phyloP scores from a whole-genome alignment of 2,113 vertebrate genomes.

The Brachyhypopomus occidentalis region DNA sequence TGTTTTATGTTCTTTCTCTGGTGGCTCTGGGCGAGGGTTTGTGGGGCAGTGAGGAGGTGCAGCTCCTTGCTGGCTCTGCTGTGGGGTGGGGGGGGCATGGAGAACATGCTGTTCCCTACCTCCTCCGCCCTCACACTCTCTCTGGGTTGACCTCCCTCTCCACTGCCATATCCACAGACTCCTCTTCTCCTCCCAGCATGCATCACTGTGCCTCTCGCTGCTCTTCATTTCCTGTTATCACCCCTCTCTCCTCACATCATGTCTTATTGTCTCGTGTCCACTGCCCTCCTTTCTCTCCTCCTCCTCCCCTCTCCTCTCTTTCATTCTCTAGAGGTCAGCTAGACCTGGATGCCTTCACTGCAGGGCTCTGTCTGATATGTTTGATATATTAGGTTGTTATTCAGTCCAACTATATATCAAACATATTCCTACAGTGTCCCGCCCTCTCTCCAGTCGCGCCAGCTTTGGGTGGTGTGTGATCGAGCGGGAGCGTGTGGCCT shows the following conservation, averaged over 20 bases:
- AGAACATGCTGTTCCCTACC: conserved; percentile 10
- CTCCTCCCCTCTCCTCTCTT: conserved; percentile 61
- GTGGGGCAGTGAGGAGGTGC: neutral
- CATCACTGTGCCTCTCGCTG: neutral
- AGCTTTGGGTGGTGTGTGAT: conserved; percentile 68
- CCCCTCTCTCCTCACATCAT: conserved; percentile 47
- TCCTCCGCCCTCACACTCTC: conserved; percentile 10
- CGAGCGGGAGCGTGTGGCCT: conserved; percentile 64
- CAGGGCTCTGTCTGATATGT: conserved; percentile 99
- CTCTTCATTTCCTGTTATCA: neutral
- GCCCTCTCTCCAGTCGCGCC: conserved; percentile 92
- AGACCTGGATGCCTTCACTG: conserved; percentile 94
- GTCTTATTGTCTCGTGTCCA: conserved; percentile 28
- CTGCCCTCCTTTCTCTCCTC: conserved; percentile 33
- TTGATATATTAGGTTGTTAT: conserved; percentile 99
- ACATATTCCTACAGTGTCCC: conserved; percentile 99
- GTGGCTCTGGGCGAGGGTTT: neutral
- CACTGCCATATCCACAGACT: neutral
- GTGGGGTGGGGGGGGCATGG: neutral
- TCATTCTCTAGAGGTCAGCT: conserved; percentile 81
- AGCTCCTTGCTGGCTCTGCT: neutral
- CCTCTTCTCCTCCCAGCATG: neutral
- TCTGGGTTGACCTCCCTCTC: neutral
- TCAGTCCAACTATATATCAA: conserved; percentile 99
- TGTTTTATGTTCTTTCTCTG: neutral